Evolutionary conservation across 1,140 invertebrate genomes (phyloP), one percentile per base, ranked within the genome.

Genomic region (Caenorhabditis latens): DNA sequence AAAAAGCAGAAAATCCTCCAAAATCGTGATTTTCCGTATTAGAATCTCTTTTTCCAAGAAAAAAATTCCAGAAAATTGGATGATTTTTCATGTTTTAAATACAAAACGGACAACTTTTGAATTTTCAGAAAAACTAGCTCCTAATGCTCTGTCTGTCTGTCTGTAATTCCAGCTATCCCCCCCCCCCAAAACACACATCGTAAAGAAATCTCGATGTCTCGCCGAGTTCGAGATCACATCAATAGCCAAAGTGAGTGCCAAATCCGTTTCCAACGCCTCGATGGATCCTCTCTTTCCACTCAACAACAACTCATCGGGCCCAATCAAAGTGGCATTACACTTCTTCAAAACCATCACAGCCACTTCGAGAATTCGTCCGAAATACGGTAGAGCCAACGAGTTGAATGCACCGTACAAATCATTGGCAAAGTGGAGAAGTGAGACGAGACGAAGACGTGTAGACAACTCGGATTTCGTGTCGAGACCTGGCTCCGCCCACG

Each of bases 341-440:
- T 53, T 53, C 11, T 40, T 83, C 8, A 89, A 55, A 14, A 88
- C 86, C 42, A 87, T 61, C 19, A 84, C 46, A 40, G 84, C 84
- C 4, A 89, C 46, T n/a, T 89, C 88, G n/a, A 89, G 42, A 7
- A 89, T 58, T n/a, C 55, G 21, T 32, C 86, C 84, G 46, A 89
- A 89, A 67, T 88, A 88, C 5, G 86, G 87, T 2, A 89, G 83
- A 32, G 88, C 82, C 63, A 89, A 46, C 6, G 63, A 58, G 40
- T 89, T 84, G 84, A 85, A 89, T 11, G 61, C 55, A 2, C 61
- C 40, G 57, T 89, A 89, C 46, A 89, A 82, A 48, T 57, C 40
- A 48, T 89, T 89, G 32, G 87, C 88, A 85, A 89, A 85, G 67
- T 88, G 86, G 57, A 88, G 89, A 9, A 84, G 43, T 11, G 86